A percentile compares a stretch with the other conserved stretches of the same genome.
Conservation (phyloP, 2,113 vertebrate genomes). For the Hipposideros armiger region DNA sequence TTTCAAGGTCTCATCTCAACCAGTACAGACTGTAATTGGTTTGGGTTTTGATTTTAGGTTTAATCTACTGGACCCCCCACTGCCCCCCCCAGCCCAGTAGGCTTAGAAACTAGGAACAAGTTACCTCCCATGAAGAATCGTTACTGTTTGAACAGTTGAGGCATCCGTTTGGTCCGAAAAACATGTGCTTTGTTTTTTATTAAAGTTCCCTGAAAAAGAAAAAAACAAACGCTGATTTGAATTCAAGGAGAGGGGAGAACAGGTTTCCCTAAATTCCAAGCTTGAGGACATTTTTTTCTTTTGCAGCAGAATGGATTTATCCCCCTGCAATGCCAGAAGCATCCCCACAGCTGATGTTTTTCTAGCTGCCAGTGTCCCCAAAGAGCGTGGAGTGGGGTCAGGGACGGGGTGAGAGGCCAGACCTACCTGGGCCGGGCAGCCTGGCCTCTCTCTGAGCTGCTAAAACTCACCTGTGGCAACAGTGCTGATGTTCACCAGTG, state of each 20-base stretch:
- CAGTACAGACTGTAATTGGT: background rate
- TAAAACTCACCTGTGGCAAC: background rate
- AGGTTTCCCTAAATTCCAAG: conserved; percentile 20
- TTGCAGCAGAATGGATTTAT: conserved; percentile 57
- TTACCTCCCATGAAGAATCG: background rate
- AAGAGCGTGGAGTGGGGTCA: background rate
- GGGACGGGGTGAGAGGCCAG: background rate
- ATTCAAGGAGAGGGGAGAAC: conserved; percentile 20
- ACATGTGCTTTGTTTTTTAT: conserved; percentile 55
- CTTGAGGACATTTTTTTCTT: conserved; percentile 39
- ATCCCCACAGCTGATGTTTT: conserved; percentile 61
- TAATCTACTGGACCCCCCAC: background rate
- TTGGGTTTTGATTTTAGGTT: background rate
- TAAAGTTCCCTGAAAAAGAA: conserved; percentile 59
- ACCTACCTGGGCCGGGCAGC: background rate
- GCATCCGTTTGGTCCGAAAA: background rate
- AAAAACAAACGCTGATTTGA: background rate
- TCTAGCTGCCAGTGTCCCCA: conserved; percentile 55
- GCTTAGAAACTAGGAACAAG: background rate
- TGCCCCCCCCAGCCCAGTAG: background rate
- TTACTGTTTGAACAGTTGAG: background rate
- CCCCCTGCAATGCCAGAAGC: too few relatives aligned
- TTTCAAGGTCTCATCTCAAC: background rate
- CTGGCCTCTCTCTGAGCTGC: background rate
- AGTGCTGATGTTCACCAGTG: accelerated